Evolutionary conservation across 2,797 vertebrate genomes (phyloP), one percentile per base, ranked within the genome.

Genomic region (Nasua narica): DNA sequence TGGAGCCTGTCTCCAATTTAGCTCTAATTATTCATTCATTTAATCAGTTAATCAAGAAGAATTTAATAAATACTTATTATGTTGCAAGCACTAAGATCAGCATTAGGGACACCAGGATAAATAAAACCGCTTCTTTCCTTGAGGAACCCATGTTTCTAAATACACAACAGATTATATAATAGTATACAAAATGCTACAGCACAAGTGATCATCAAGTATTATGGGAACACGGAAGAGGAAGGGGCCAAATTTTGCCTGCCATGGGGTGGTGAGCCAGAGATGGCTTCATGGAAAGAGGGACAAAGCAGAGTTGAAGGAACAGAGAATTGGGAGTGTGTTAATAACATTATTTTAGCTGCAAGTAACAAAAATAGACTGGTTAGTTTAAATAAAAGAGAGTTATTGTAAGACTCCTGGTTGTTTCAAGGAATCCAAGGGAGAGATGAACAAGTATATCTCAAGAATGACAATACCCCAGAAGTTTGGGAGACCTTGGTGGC

Each of bases 21-120:
- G 2, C 52, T 46, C 48, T 96, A 77, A 43, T 40, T 91, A 76
- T 79, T 84, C 25, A 50, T 65, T 87, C 76, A 79, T 72, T 90
- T 93, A 94, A 93, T 96, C 62, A 82, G 21, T 78, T 65, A 91
- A 52, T 95, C 56, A 81, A 69, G 74, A 87, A 82, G 40, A 93
- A 79, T 83, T 95, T 94, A 94, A 91, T 76, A 90, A 88, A 69
- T 46, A 74, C 16, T 56, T 88, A 43, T 52, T 67, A 77, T 29
- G 18, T 77, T 32, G 8, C 25, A 87, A 56, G 35, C 48, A 67
- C 16, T 37, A 50, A 97, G 84, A 93, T 93, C 76, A 82, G 40
- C 50, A 9, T 52, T 72, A 76, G 72, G 60, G 37, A 69, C 15
- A 54, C 11, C 8, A 27, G 3, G 70, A 37, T 94, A 94, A 93